A percentile compares a stretch with the other conserved stretches of the same genome.
Conservation (phyloP, 2,888 invertebrate genomes). For the Onthophagus sagittarius region DNA sequence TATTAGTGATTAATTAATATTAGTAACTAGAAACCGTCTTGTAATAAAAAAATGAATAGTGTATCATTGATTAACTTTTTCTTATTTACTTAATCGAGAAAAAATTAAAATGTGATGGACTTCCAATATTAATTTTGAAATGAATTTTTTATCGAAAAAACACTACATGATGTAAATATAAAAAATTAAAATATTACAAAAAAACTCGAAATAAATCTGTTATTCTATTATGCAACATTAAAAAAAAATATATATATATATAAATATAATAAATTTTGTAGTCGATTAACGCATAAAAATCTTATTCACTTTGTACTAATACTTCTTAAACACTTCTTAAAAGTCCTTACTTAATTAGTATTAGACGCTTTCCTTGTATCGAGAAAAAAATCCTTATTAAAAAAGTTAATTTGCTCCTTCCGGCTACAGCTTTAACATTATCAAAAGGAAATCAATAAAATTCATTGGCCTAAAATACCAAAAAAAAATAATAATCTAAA, state of each 20-base stretch:
- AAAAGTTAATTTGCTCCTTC: not conserved
- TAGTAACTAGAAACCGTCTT: not conserved
- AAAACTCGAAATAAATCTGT: not conserved
- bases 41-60: not conserved
- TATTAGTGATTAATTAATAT: not conserved
- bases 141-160: not conserved
- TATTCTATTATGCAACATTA: not conserved
- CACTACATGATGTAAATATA: not conserved
- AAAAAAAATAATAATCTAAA: too few relatives aligned
- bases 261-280: not conserved
- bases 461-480: too few relatives aligned
- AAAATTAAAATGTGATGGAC: not conserved
- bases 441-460: too few relatives aligned
- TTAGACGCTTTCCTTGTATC: not conserved
- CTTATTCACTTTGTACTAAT: not conserved
- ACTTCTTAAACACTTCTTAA: not conserved
- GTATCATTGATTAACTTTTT: not conserved
- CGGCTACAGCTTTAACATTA: not conserved
- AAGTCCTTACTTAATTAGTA: not conserved
- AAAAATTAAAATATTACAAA: not conserved
- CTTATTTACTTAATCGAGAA: not conserved
- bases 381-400: not conserved
- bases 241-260: not conserved
- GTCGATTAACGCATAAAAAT: not conserved
- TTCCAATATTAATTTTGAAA: not conserved